Base-by-base conservation (phyloP, 1,140 invertebrate genomes). In the Eriocheir sinensis region DNA sequence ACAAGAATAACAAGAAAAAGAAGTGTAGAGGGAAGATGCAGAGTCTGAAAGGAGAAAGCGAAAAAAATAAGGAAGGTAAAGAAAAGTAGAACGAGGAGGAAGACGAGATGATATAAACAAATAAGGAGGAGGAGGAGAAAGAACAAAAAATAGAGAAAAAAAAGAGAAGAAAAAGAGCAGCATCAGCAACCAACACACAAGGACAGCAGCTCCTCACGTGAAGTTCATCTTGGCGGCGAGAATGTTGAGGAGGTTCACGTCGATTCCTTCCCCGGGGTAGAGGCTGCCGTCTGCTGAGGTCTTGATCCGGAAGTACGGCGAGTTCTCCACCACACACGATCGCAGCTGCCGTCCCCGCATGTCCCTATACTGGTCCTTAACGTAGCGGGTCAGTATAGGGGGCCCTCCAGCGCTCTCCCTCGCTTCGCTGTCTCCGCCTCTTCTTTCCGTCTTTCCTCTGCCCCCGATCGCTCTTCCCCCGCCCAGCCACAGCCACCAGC, bases 261-360 rank as follows among this genome's bases (percentile, higher is more conserved):
- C 93, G 3, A 94, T 85, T 0, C 93, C 93, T 0, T 89, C 41
- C 79, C 48, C 40, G 27, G 93, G 38, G n/a, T 32, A 0, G 38
- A 60, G n/a, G n/a, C 38, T 17, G 4, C 89, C 89, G n/a, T 90
- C 79, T 0, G 72, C 21, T 27, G 27, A 2, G 15, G 1, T 83
- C 9, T 40, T 53, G 27, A 89, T 60, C 44, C 40, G 4, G 93
- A 94, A 94, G 89, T 79, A 94, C 44, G 93, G 89, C 88, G n/a
- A 38, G 41, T 94, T 91, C 72, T 94, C 88, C 9, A 91, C 89
- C 40, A 91, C 93, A n/a, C 79, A 60, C 9, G 89, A 21, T 72
- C 34, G 21, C 89, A 94, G 38, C 85, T 27, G 8, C 89, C 93
- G 40, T 1, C 93, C 93, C 30, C 93, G 88, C 41, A 94, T 91